Base-by-base conservation (phyloP, 2,888 invertebrate genomes). In the Cataglyphis livida region DNA sequence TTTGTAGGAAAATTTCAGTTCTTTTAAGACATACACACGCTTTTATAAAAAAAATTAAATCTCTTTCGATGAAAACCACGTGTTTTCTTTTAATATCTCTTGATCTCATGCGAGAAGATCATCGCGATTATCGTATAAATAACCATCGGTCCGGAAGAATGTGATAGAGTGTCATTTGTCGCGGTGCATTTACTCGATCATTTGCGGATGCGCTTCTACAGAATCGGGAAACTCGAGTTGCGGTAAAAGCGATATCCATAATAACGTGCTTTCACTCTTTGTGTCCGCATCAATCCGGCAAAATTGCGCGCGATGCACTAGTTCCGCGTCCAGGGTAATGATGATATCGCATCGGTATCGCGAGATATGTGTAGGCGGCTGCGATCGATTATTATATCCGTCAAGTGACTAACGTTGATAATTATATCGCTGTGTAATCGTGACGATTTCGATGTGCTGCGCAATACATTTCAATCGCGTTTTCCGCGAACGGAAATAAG, bases 201-300 rank as follows among this genome's bases (percentile, higher is more conserved):
- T 10, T 12, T 3, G 21, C n/a, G 18, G 28, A 41, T 57, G 28
- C 38, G 54, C 32, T 15, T 68, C 41, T 68, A n/a, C 10, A 38
- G 54, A 28, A 78, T 57, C 68, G 57, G 68, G 57, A 78, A 78
- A 78, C 41, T 44, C 68, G 54, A 51, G 15, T 35, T 59, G 68
- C 41, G 66, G 76, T 78, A 78, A 78, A 78, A 78, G 76, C 68
- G 32, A 68, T 44, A 48, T 44, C 25, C 32, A 28, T 66, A 78
- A 59, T 68, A 28, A 48, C 32, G 59, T 68, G 68, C 78, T 78
- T 78, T 78, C 78, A 78, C 78, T 78, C 78, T 78, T 68, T 68
- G 48, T 51, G 35, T 44, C 44, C 59, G 59, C 68, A n/a, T 59
- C 57, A 59, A 44, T 25, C 68, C 44, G 32, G 12, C 44, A 78